phyloP scores from a whole-genome alignment of 2,113 vertebrate genomes.

The Mustela lutreola region DNA sequence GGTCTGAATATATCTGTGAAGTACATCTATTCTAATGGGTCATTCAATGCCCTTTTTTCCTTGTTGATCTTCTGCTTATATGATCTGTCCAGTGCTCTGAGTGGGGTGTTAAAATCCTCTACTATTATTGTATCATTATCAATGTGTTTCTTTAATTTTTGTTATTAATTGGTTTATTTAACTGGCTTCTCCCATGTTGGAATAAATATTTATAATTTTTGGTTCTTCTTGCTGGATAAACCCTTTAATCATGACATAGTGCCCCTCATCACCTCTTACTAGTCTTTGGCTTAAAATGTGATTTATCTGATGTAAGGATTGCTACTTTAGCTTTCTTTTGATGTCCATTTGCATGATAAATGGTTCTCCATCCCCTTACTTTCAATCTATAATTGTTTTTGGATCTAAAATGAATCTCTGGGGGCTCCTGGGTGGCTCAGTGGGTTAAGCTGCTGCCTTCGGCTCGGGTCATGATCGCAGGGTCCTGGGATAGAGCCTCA shows the following conservation, averaged over 20 bases:
- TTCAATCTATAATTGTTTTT: neutral
- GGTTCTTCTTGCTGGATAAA: neutral
- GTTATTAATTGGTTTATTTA: neutral
- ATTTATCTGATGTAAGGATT: neutral
- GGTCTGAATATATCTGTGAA: neutral
- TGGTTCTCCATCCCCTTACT: neutral
- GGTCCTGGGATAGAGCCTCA: no score
- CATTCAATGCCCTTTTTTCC: neutral
- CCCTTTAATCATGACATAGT: neutral
- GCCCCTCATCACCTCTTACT: neutral
- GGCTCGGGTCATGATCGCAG: no score
- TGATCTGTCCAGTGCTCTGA: neutral
- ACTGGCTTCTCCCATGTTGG: neutral
- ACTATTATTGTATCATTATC: neutral
- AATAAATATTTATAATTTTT: neutral
- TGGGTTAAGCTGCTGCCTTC: no score
- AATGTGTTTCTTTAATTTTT: neutral
- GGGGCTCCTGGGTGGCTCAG: no score
- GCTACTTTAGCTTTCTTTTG: neutral
- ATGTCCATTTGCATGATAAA: neutral
- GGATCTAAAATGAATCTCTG: neutral
- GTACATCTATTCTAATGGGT: neutral
- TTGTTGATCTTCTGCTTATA: neutral
- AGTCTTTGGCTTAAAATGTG: neutral
- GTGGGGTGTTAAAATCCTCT: neutral